Base-by-base conservation (phyloP, 2,113 vertebrate genomes). In the Copsychus sechellarum region DNA sequence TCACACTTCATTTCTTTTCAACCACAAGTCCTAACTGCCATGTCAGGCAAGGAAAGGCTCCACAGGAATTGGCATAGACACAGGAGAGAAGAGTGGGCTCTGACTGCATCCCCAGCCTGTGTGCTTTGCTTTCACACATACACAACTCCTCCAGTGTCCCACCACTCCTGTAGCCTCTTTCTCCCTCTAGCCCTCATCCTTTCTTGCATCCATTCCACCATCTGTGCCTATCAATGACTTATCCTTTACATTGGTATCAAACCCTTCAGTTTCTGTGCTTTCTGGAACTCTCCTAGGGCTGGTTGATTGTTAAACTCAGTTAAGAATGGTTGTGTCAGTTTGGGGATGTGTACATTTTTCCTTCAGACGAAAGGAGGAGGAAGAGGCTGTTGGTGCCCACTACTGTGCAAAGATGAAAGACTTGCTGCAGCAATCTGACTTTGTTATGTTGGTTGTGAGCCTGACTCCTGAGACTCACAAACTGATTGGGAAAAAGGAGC, bases 361-460 rank as follows among this genome's bases (percentile, higher is more conserved):
- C 33, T 86, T 60, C 40, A 98, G 98, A 90, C 80, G 64, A 31
- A 91, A 95, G 79, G 98, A 98, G 21, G 98, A 98, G 57, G 98
- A 98, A 71, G 91, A 80, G 42, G 97, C 95, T 25, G 97, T 98
- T 58, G 98, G 97, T 53, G 98, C 98, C 25, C 86, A 61, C 48
- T 98, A 98, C 83, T 98, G 98, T 91, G 90, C 96, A 82, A 97
- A 89, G 73, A 96, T 98, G 88, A 97, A 97, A 33, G 97, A 98
- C 36, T 96, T 98, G 92, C 97, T 99, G 43, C 95, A 65, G 80
- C 82, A 90, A 33, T 98, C 98, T 7, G 98, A 98, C 94, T 98
- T 98, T 25, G 97, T 98, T 61, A 98, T 98, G 96, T 12, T 98
- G 87, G 92, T 97, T 26, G 91, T 98, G 53, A 98, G 89, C 87